Evolutionary conservation across 2,113 vertebrate species (phyloP).

Genomic region (Caloenas nicobarica): DNA sequence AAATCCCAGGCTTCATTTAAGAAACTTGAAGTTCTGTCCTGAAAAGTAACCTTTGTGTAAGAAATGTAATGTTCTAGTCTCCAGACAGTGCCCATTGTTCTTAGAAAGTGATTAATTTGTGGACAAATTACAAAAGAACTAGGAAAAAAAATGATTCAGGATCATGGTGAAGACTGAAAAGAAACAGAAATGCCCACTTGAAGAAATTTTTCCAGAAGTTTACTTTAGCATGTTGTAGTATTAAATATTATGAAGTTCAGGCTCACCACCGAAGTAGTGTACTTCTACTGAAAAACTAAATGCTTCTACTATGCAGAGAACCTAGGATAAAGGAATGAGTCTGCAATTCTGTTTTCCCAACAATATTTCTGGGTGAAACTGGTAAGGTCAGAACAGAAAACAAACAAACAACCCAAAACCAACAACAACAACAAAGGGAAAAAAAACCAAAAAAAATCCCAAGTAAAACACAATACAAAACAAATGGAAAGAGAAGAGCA

Average conservation of each 20-base stretch:
- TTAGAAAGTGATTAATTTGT: not conserved
- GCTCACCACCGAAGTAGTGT: not conserved
- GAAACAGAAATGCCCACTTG: not conserved
- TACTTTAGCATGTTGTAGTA: not conserved
- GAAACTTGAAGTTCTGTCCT: not conserved
- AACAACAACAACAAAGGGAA: too few species aligned
- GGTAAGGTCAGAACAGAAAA: not conserved
- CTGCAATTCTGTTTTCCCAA: not conserved
- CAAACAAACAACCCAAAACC: too few species aligned
- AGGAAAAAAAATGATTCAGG: not conserved
- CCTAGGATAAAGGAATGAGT: not conserved
- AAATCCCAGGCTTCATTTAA: not conserved
- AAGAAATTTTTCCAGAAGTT: not conserved
- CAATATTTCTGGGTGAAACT: not conserved
- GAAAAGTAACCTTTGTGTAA: not conserved
- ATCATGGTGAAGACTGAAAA: not conserved
- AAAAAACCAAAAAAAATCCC: too few species aligned
- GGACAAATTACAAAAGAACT: not conserved
- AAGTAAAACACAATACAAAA: not conserved
- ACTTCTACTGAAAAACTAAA: not conserved
- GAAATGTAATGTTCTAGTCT: not conserved
- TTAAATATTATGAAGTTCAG: not conserved
- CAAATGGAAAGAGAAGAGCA: not conserved
- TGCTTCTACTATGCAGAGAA: not conserved
- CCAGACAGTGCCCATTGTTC: not conserved